Evolutionary conservation across 2,888 invertebrate genomes (phyloP).

Genomic region (Pristionchus exspectatus): DNA sequence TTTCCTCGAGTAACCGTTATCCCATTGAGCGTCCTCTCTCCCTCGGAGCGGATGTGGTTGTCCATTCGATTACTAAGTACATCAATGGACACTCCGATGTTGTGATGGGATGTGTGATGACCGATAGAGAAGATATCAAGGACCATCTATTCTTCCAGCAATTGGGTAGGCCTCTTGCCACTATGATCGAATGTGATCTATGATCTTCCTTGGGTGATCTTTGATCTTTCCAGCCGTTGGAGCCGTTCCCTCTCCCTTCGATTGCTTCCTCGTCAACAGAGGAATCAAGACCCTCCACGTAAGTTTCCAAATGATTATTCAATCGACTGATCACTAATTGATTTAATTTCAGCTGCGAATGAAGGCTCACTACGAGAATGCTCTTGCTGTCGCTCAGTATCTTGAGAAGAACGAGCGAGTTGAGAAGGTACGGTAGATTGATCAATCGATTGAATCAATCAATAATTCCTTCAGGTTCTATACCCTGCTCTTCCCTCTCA

Average conservation of each 20-base stretch:
- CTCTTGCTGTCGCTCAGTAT: slow-evolving; percentile 88
- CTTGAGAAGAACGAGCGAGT: slow-evolving; percentile 88
- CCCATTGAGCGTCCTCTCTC: slow-evolving; percentile 87
- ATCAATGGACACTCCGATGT: slow-evolving; percentile 99
- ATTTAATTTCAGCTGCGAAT: slow-evolving; percentile 90
- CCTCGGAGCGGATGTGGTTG: slow-evolving; percentile 91
- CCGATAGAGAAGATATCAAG: slow-evolving; percentile 86
- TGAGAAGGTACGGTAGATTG: slow-evolving; percentile 84
- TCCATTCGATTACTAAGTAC: slow-evolving; percentile 96
- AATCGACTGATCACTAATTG: neutral
- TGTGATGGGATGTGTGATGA: slow-evolving; percentile 92
- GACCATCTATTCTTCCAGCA: slow-evolving; percentile 86
- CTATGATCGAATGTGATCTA: neutral
- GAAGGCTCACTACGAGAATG: slow-evolving; percentile 90
- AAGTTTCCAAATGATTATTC: neutral
- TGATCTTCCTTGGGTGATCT: neutral
- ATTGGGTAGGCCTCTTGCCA: slow-evolving; percentile 60
- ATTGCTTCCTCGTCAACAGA: slow-evolving; percentile 91
- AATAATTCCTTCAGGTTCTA: slow-evolving; percentile 64
- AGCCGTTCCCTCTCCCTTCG: slow-evolving; percentile 95
- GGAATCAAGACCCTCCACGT: slow-evolving; percentile 91
- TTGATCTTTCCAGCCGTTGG: slow-evolving; percentile 86
- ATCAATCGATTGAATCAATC: slow-evolving; percentile 85
- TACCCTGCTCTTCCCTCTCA: slow-evolving; percentile 87
- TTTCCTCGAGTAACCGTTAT: no score